phyloP scores from a whole-genome alignment of 2,888 invertebrate genomes.

The Phyllotreta cruciferae region DNA sequence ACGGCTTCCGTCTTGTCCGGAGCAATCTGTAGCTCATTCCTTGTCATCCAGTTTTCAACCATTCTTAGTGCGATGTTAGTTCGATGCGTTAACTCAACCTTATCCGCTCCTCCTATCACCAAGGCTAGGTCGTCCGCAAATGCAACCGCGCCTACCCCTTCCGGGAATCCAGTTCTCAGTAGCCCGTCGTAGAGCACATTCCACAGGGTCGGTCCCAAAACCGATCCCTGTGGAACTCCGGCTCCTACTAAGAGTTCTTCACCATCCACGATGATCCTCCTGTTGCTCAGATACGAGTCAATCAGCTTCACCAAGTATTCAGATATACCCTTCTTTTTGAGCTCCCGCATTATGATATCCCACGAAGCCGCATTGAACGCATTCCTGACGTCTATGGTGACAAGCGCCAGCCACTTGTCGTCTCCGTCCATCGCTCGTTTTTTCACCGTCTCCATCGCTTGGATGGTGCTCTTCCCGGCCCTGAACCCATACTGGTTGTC shows the following conservation, averaged over 20 bases:
- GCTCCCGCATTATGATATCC: constrained; percentile 20
- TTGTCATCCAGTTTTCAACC: constrained; percentile 18
- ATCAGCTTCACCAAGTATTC: constrained; percentile 11
- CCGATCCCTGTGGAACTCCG: too few species aligned
- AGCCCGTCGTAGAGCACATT: too few species aligned
- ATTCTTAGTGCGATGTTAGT: not conserved
- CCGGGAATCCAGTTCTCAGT: constrained; percentile 1
- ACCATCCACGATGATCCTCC: not conserved
- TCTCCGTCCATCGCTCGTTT: not conserved
- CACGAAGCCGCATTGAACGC: constrained; percentile 35
- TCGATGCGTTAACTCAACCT: not conserved
- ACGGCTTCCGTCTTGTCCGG: constrained; percentile 19
- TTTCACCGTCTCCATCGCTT: not conserved
- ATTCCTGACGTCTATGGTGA: constrained; percentile 31
- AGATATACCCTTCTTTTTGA: constrained; percentile 10
- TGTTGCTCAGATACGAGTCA: constrained; percentile 17
- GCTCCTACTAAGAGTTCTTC: not conserved
- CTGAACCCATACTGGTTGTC: constrained; percentile 15
- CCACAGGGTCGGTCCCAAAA: too few species aligned
- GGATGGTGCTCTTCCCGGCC: not conserved
- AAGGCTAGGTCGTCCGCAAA: constrained; percentile 36
- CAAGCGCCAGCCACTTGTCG: not conserved
- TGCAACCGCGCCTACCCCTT: constrained; percentile 5
- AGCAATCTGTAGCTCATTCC: constrained; percentile 6
- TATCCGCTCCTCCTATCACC: constrained; percentile 13